These are phyloP conservation scores for Smutsia temminckii DNA, from an alignment of 2,797 vertebrate genomes.

Conservation along the genomic window DNA sequence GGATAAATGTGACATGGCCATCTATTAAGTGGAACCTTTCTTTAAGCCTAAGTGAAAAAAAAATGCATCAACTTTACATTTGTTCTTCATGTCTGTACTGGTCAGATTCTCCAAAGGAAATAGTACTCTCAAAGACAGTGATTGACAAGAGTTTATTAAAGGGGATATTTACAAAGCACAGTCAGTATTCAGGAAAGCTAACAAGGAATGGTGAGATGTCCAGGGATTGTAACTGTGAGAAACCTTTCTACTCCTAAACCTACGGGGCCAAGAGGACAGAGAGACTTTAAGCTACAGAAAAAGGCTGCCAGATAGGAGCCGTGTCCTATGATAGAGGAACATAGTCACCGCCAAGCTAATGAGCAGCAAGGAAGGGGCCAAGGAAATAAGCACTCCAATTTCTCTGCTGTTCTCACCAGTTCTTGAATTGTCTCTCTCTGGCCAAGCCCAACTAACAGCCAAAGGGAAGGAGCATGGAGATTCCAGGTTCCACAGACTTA, in stretches of 20 bases:
- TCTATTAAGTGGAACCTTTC: not conserved
- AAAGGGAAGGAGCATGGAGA: not conserved
- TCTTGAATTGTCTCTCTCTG: not conserved
- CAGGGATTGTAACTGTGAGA: not conserved
- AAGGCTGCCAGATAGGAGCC: not conserved
- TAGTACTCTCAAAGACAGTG: not conserved
- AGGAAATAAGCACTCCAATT: not conserved
- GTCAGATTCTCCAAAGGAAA: not conserved
- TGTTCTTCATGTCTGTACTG: not conserved
- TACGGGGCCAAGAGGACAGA: not conserved
- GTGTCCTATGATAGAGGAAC: not conserved
- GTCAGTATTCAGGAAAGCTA: not conserved
- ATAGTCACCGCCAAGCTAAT: not conserved
- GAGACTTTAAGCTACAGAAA: not conserved
- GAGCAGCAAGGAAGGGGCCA: not conserved
- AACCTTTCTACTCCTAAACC: not conserved
- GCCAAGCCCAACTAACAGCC: not conserved
- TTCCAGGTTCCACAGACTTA: not conserved
- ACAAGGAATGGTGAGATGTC: not conserved
- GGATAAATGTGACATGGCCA: not conserved
- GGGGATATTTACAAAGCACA: not conserved
- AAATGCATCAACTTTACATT: not conserved
- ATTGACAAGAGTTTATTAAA: not conserved
- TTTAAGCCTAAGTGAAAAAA: not conserved
- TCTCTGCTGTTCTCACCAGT: not conserved